A percentile compares a stretch with the other conserved stretches of the same genome.
Conservation (phyloP, 2,113 vertebrate genomes). For the Paratilapia polleni region DNA sequence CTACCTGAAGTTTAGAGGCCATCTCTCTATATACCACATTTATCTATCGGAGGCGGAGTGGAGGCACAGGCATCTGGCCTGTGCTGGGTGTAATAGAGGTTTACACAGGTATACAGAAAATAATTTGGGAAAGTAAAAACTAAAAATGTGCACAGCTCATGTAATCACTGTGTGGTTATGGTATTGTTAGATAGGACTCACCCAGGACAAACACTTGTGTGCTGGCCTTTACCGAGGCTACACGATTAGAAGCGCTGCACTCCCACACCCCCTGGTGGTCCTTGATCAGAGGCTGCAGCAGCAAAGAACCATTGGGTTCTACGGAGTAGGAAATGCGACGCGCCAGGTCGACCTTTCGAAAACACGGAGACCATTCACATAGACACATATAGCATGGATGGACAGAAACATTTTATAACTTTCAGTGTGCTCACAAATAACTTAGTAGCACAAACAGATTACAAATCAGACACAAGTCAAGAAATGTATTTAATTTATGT, state of each 20-base stretch:
- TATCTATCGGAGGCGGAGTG: constrained; percentile 44
- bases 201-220: constrained; percentile 88
- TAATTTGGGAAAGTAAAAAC: constrained; percentile 1
- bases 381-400: background rate
- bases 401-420: background rate
- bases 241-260: constrained; percentile 84
- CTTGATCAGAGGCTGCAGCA: constrained; percentile 86
- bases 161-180: background rate
- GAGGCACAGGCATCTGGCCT: constrained; percentile 37
- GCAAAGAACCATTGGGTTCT: constrained; percentile 84
- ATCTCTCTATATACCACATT: constrained; percentile 46
- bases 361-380: background rate
- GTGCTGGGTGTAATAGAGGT: constrained; percentile 3
- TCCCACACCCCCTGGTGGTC: constrained; percentile 93
- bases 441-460: background rate
- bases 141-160: constrained; percentile 14
- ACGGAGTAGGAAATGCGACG: constrained; percentile 77
- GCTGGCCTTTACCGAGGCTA: constrained; percentile 79
- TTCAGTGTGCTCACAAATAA: background rate
- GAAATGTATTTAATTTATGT: background rate
- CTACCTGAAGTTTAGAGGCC: constrained; percentile 54
- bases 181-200: constrained; percentile 66
- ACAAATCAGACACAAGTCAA: background rate
- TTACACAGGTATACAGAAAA: background rate
- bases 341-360: constrained; percentile 79